Conservation (phyloP, 2,888 invertebrate genomes). For the Danaus chrysippus region DNA sequence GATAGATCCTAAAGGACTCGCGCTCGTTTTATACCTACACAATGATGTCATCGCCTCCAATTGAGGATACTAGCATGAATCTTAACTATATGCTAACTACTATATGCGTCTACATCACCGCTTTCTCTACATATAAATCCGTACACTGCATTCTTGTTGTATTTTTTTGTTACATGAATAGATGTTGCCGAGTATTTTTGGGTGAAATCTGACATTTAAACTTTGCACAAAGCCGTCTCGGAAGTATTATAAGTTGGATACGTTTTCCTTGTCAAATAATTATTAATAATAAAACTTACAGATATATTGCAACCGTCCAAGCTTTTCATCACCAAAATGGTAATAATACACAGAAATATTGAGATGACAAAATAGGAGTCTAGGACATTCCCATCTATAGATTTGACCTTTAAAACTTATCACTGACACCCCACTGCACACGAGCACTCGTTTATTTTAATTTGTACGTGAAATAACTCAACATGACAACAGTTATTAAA, state of each 20-base stretch:
- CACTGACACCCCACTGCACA: conserved; percentile 36
- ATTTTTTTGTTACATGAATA: conserved; percentile 1
- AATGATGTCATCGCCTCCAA: conserved; percentile 43
- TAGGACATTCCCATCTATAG: conserved; percentile 44
- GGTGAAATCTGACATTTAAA: conserved; percentile 28
- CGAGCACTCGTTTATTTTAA: conserved; percentile 44
- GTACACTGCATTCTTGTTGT: not conserved
- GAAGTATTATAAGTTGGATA: conserved; percentile 18
- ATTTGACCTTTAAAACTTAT: conserved; percentile 60
- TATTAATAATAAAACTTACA: conserved; percentile 3
- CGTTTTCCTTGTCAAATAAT: conserved; percentile 8
- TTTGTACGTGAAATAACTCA: conserved; percentile 38
- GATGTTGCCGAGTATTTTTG: conserved; percentile 21
- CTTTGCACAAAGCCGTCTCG: conserved; percentile 36
- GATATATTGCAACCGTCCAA: conserved; percentile 23
- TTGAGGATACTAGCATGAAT: conserved; percentile 33
- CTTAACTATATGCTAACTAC: conserved; percentile 23
- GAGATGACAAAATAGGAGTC: conserved; percentile 59
- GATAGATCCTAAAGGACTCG: conserved; percentile 17
- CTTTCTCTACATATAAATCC: conserved; percentile 19
- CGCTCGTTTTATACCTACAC: conserved; percentile 23
- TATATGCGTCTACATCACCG: conserved; percentile 13
- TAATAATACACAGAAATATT: conserved; percentile 52
- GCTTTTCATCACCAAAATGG: conserved; percentile 32
- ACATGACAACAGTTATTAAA: conserved; percentile 41